phyloP scores from a whole-genome alignment of 2,888 invertebrate genomes.

The Lysandra bellargus region DNA sequence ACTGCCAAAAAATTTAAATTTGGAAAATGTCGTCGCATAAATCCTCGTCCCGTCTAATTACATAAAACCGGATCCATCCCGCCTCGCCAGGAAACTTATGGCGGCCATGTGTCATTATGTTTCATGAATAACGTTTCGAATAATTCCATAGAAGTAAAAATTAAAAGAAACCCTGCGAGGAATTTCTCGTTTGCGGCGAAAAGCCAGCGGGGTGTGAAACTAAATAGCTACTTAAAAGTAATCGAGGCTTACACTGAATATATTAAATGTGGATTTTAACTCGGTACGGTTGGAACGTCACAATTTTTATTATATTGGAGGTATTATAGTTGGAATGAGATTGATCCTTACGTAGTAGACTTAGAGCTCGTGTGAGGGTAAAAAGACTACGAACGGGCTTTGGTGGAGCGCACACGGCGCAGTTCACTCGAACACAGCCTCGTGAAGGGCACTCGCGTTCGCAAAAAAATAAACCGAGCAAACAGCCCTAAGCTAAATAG shows the following conservation, averaged over 20 bases:
- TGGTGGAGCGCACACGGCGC: conserved; percentile 50
- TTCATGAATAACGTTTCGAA: conserved; percentile 62
- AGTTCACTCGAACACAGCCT: conserved; percentile 62
- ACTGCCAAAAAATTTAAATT: conserved; percentile 72
- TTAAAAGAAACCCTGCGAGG: conserved; percentile 35
- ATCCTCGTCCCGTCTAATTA: conserved; percentile 75
- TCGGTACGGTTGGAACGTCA: conserved; percentile 56
- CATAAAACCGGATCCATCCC: conserved; percentile 65
- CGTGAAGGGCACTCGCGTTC: conserved; percentile 63
- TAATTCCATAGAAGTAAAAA: conserved; percentile 43
- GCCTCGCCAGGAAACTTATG: conserved; percentile 66
- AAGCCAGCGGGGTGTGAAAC: conserved; percentile 33
- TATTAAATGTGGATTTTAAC: conserved; percentile 43
- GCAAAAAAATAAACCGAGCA: conserved; percentile 72
- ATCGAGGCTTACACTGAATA: conserved; percentile 36
- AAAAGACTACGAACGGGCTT: conserved; percentile 43
- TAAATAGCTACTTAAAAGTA: conserved; percentile 33
- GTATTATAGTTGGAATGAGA: neutral
- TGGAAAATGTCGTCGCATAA: conserved; percentile 70
- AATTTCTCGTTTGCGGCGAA: conserved; percentile 33
- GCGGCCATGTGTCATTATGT: conserved; percentile 72
- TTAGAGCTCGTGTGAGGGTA: neutral
- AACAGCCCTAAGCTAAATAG: conserved; percentile 58
- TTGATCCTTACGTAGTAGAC: neutral
- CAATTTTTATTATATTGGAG: conserved; percentile 54